These are phyloP conservation scores for Lanistes nyassanus DNA, from an alignment of 1,140 invertebrate species.

Conservation along the genomic window DNA sequence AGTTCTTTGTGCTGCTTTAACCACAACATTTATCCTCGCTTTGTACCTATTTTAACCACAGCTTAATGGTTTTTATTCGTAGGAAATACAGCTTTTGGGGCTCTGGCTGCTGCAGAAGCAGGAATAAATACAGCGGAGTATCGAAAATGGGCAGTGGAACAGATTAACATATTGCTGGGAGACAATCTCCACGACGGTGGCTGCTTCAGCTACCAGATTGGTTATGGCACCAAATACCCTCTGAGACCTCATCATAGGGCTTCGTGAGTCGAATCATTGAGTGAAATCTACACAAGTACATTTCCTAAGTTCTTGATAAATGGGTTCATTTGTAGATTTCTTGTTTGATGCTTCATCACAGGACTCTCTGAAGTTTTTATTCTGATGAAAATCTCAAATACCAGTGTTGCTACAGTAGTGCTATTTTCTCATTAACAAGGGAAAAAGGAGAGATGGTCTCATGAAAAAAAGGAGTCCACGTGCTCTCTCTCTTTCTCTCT, in stretches of 20 bases:
- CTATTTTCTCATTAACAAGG: no score
- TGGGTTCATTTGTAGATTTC: neutral
- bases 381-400: no score
- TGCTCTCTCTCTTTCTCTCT: no score
- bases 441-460: no score
- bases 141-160: conserved; percentile 71
- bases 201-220: conserved; percentile 73
- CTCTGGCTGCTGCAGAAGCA: conserved; percentile 47
- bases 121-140: conserved; percentile 50
- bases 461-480: no score
- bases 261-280: conserved; percentile 30
- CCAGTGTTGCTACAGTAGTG: no score
- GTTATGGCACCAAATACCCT: conserved; percentile 73
- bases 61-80: no score
- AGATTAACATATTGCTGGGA: conserved; percentile 75
- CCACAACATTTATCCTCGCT: no score
- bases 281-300: neutral
- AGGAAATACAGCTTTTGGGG: conserved; percentile 51
- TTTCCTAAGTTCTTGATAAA: no score
- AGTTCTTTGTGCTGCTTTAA: no score
- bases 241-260: conserved; percentile 59
- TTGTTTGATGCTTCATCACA: neutral
- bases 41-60: no score
- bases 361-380: neutral
- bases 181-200: conserved; percentile 68